These are phyloP conservation scores for Diabrotica virgifera DNA, from an alignment of 1,140 invertebrate species.

Conservation along the genomic window DNA sequence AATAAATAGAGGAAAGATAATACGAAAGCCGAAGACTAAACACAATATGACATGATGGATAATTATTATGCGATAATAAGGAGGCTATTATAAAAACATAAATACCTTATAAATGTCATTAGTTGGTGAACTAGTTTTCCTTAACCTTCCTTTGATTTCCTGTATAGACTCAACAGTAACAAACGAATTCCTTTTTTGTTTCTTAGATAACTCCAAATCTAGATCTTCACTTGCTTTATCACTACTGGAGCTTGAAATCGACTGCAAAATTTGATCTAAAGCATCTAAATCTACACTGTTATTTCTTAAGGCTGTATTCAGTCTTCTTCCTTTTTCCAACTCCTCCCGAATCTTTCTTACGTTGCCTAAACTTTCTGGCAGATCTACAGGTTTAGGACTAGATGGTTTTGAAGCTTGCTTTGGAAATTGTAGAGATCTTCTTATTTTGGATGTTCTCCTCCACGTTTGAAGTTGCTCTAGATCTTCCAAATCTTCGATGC, in stretches of 20 bases:
- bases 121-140: conserved; percentile 50
- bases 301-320: conserved; percentile 51
- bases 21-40: too few species aligned
- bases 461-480: conserved; percentile 50
- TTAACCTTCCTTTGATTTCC: conserved; percentile 55
- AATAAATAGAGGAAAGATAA: too few species aligned
- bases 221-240: conserved; percentile 42
- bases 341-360: conserved; percentile 54
- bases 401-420: conserved; percentile 38
- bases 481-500: conserved; percentile 43
- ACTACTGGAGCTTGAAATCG: conserved; percentile 39
- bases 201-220: conserved; percentile 42
- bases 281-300: conserved; percentile 52
- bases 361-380: conserved; percentile 52
- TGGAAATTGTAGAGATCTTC: conserved; percentile 62
- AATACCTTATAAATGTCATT: conserved; percentile 43
- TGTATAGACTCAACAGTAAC: conserved; percentile 58
- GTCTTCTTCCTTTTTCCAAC: conserved; percentile 51
- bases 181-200: conserved; percentile 52
- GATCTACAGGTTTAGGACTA: conserved; percentile 51
- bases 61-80: too few species aligned
- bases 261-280: conserved; percentile 51
- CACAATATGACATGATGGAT: too few species aligned
- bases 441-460: conserved; percentile 56
- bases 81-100: neutral